Evolutionary conservation across 2,797 vertebrate species (phyloP), one percentile per base, ranked within the genome.

Genomic region (Bucorvus abyssinicus): DNA sequence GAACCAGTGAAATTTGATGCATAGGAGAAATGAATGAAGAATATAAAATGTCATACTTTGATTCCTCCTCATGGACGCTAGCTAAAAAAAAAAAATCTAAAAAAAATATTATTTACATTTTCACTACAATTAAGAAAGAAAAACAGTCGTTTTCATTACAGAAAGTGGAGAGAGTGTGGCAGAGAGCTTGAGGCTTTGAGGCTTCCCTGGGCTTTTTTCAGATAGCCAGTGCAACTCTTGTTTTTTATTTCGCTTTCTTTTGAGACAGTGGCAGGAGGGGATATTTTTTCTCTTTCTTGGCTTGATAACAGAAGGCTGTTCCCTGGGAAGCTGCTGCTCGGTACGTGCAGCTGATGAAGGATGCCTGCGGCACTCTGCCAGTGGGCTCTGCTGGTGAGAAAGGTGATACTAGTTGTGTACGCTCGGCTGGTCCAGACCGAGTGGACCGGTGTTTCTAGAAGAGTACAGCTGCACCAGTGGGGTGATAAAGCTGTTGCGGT

Each of bases 341-440:
- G 65, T 63, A 18, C 3, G 3, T 36, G 67, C 84, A 36, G 90
- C 50, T 55, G 63, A 22, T n/a, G 75, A 52, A 11, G 1, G 16
- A 20, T 73, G 75, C 50, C 55, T 49, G 26, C 22, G 23, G 59
- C 64, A 3, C 32, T 0, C 7, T 65, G 74, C 73, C 86, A 38
- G 38, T 0, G 7, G 52, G 67, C 67, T 75, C 20, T 87, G 45
- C 44, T 65, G 75, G 64, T 73, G 85, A 85, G 57, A 47, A 50
- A 17, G 49, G 55, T 7, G 2, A 22, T 42, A 32, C 44, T 27
- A 2, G 24, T 30, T 83, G 60, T 79, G 50, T 38, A 8, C 63
- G 27, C 69, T 57, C 7, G 0, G 2, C 27, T 57, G 27, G 14
- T 15, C 52, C 15, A 6, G 23, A 16, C 47, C 40, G 52, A 0